Conservation (phyloP, 23 tunicate genomes). For the Phallusia fumigata region DNA sequence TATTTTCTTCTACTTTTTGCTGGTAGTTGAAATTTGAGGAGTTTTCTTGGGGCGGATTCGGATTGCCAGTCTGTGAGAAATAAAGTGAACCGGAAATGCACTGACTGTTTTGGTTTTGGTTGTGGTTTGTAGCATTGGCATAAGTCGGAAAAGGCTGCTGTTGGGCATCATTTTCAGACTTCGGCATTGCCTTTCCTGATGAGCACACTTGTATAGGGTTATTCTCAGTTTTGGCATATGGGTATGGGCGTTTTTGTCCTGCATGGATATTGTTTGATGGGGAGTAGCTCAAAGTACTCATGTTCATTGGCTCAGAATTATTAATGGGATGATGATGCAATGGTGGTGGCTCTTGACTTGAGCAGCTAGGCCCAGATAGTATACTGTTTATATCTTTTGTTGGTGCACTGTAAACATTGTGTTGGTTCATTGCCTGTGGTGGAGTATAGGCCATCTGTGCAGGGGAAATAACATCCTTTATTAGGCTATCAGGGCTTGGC, state of each 20-base stretch:
- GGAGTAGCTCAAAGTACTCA: neutral
- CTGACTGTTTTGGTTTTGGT: neutral
- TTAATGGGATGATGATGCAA: constrained; percentile 35
- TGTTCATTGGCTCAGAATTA: neutral
- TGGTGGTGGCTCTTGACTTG: constrained; percentile 33
- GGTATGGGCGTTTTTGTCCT: constrained; percentile 3
- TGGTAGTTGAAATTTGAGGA: neutral
- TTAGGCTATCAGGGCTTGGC: neutral
- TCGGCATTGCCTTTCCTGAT: constrained; percentile 6
- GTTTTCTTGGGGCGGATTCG: neutral
- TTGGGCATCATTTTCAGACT: neutral
- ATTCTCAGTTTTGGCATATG: constrained; percentile 3
- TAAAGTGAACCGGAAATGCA: neutral
- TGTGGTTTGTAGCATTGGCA: neutral
- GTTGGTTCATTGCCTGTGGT: neutral
- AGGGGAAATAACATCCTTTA: neutral
- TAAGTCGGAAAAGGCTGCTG: constrained; percentile 12
- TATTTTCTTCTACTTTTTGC: neutral
- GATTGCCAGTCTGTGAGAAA: neutral
- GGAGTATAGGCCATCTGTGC: neutral
- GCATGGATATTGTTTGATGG: neutral
- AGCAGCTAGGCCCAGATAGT: neutral
- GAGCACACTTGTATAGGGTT: neutral
- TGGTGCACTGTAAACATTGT: neutral
- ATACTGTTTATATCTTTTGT: neutral